phyloP scores from a whole-genome alignment of 1,140 invertebrate species.

The Hylyphantes graminicola region DNA sequence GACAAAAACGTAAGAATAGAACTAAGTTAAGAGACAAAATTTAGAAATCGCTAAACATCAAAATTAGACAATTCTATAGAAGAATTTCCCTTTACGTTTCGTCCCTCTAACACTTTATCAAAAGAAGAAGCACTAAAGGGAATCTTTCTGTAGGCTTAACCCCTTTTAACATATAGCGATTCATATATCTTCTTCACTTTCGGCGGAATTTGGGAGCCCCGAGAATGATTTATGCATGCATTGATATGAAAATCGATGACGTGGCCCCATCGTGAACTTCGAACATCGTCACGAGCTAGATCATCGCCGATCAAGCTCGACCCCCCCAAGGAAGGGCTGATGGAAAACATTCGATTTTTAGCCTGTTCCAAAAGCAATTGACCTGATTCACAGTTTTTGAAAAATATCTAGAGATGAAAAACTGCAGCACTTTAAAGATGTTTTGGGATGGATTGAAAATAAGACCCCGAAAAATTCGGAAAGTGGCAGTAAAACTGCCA shows the following conservation, averaged over 20 bases:
- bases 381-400: constrained; percentile 14
- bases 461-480: too few relatives aligned
- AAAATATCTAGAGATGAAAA: background rate
- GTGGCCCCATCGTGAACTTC: constrained; percentile 43
- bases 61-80: too few relatives aligned
- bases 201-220: constrained; percentile 15
- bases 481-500: too few relatives aligned
- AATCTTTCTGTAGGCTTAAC: too few relatives aligned
- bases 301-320: constrained; percentile 9
- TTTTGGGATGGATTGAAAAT: background rate
- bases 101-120: too few relatives aligned
- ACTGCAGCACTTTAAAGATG: background rate
- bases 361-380: background rate
- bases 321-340: background rate
- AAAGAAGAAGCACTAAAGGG: too few relatives aligned
- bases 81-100: too few relatives aligned
- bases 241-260: constrained; percentile 55
- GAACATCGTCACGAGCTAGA: constrained; percentile 27
- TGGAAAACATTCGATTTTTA: background rate
- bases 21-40: too few relatives aligned
- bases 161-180: too few relatives aligned
- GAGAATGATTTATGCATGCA: constrained; percentile 52
- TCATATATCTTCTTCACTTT: constrained; percentile 26
- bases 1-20: too few relatives aligned
- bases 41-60: too few relatives aligned